Conservation (phyloP, 2,797 vertebrate genomes). For the Selene dorsalis region DNA sequence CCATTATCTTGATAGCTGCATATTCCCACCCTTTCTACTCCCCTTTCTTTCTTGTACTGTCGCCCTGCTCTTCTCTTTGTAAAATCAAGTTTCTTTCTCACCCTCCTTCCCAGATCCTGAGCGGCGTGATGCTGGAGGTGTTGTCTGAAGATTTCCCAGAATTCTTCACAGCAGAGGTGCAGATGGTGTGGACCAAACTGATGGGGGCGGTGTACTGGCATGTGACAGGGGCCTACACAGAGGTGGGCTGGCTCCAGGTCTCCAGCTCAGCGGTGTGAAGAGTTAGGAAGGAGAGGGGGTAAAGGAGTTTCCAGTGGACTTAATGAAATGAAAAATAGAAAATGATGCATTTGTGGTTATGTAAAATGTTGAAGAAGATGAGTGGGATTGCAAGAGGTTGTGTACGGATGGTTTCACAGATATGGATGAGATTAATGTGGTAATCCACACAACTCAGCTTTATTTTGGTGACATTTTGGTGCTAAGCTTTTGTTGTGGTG, state of each 20-base stretch:
- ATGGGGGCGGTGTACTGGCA: slow-evolving; percentile 92
- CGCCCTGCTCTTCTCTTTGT: not conserved
- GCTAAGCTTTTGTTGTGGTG: slow-evolving; percentile 57
- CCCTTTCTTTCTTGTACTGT: not conserved
- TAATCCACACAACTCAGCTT: slow-evolving; percentile 53
- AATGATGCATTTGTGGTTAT: slow-evolving; percentile 27
- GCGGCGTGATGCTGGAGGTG: slow-evolving; percentile 92
- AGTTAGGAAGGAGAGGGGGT: slow-evolving; percentile 30
- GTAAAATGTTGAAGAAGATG: slow-evolving; percentile 1
- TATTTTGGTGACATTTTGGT: slow-evolving; percentile 60
- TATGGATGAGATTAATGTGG: slow-evolving; percentile 56
- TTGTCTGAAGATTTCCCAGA: slow-evolving; percentile 91
- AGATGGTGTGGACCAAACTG: slow-evolving; percentile 94
- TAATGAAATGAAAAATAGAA: slow-evolving; percentile 15
- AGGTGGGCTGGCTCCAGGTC: slow-evolving; percentile 96
- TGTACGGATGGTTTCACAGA: slow-evolving; percentile 55
- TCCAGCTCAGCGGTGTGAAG: slow-evolving; percentile 88
- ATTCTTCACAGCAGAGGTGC: slow-evolving; percentile 91
- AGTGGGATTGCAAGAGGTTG: slow-evolving; percentile 7
- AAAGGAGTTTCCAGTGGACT: slow-evolving; percentile 48
- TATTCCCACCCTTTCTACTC: not conserved
- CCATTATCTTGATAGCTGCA: slow-evolving; percentile 3
- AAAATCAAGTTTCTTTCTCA: slow-evolving; percentile 21
- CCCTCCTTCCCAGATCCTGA: slow-evolving; percentile 87
- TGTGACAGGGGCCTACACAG: slow-evolving; percentile 93